Evolutionary conservation across 2,113 vertebrate species (phyloP), one percentile per base, ranked within the genome.

Genomic region (Anoura caudifer): DNA sequence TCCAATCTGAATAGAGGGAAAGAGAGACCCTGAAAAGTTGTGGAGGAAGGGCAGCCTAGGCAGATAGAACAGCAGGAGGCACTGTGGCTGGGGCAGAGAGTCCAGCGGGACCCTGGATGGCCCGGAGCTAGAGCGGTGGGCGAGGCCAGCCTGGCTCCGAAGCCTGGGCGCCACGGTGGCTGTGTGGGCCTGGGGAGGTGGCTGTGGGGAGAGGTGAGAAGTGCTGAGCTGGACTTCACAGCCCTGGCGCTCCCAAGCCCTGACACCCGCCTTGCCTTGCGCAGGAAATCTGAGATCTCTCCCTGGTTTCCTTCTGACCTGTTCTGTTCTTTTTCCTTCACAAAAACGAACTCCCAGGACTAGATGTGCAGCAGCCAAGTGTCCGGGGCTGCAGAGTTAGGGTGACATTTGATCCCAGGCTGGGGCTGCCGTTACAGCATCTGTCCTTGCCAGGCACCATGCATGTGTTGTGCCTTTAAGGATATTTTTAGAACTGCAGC

Each of bases 281-380:
- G 2, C 87, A 38, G 92, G 82, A 86, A 82, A 91, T 26, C 63
- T 52, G 70, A 84, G 70, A 38, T 50, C 12, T 4, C 92, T 67
- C 3, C 24, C 52, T 14, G 73, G 54, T 22, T 70, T 67, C 87
- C 72, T 81, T 70, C 47, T 45, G 19, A 79, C 19, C 56, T 76
- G 50, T 16, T 28, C 41, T 11, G 8, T 50, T 84, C 61, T 83
- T 88, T 89, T 75, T 22, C 76, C 93, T 93, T 91, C 14, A 59
- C 65, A 15, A 76, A 47, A 50, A 72, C 0, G 17, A 85, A 59
- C 50, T 41, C 70, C 50, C n/a, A 65, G 63, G 87, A 76, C 20
- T 38, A 89, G 91, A 63, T 87, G 17, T 14, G 52, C 36, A 3
- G 19, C 19, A 22, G 72, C 50, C 76, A 54, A 50, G 31, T 4